Base-by-base conservation (phyloP, 1,140 invertebrate species). In the Agraylea sexmaculata region DNA sequence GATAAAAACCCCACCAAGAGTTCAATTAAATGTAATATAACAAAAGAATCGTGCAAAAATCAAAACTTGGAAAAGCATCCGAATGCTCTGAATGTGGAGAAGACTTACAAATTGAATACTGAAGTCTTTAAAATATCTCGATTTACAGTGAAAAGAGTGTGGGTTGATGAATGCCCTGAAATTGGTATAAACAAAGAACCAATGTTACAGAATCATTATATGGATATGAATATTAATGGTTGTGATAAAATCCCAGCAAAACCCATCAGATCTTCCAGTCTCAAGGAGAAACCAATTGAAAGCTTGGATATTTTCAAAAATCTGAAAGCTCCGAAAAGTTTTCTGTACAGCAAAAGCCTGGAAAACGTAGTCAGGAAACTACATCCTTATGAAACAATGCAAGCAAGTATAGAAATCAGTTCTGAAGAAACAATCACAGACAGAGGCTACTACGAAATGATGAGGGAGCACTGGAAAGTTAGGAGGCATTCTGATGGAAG, bases 331-430 rank as follows among this genome's bases (percentile, higher is more conserved):
- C 59, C 62, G 2, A 65, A 64, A 42, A 68, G 64, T 44, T 68
- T 68, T 43, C 42, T 68, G 4, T 68, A 68, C 37, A 59, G 63
- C 49, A 56, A 60, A 22, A 55, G 60, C 28, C 41, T 51, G n/a
- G 57, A 51, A 37, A 53, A 44, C 37, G 43, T 42, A 19, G 53
- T 59, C 10, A 55, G 51, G 43, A 48, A 50, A 8, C 41, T 46
- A 1, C 55, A 56, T n/a, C 61, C 65, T 1, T 68, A 68, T 21
- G 33, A 60, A 19, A 61, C 59, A 1, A 67, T 67, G 64, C 55
- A 64, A 34, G 50, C 47, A 6, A 52, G 49, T 23, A 11, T 5
- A 33, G 20, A 27, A 25, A 4, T 10, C 40, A 33, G 16, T 11
- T 4, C 29, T 3, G 29, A 30, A 13, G 10, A 42, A 16, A 35